A percentile compares a stretch with the other conserved stretches of the same genome.
Evolutionary conservation across 2,888 invertebrate species (phyloP).

Genomic region (Ypsolopha scabrella): DNA sequence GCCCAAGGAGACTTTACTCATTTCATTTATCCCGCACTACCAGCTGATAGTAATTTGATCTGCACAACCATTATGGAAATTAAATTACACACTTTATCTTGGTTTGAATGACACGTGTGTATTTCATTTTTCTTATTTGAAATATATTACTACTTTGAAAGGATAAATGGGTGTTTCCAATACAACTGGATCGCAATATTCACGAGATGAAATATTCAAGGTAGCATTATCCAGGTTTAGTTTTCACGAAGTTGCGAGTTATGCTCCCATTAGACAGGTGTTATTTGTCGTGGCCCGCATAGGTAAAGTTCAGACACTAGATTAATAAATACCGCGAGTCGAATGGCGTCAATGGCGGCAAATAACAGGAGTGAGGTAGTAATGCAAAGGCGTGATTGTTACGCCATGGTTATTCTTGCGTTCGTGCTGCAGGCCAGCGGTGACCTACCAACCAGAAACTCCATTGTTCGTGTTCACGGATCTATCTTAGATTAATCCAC

Average conservation of each 20-base stretch:
- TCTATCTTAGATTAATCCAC: constrained; percentile 15
- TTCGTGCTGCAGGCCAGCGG: constrained; percentile 16
- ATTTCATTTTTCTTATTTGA: neutral
- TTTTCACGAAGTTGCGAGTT: constrained; percentile 11
- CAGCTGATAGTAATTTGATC: constrained; percentile 37
- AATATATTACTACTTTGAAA: neutral
- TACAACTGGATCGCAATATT: constrained; percentile 5
- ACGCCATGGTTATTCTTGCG: constrained; percentile 11
- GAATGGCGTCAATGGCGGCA: constrained; percentile 33
- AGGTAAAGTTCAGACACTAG: constrained; percentile 37
- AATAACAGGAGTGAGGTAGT: constrained; percentile 39
- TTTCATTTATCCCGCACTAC: constrained; percentile 31
- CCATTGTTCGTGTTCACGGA: constrained; percentile 12
- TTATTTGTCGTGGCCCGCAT: constrained; percentile 36
- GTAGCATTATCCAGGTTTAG: constrained; percentile 1
- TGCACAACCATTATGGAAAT: constrained; percentile 40
- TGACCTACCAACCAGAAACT: constrained; percentile 18
- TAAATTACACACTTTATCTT: constrained; percentile 27
- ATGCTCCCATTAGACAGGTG: constrained; percentile 19
- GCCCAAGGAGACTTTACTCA: constrained; percentile 31
- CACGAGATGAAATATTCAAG: constrained; percentile 13
- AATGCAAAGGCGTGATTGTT: constrained; percentile 5
- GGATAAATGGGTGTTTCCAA: neutral
- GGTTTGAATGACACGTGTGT: neutral
- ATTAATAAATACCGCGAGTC: constrained; percentile 28